These are phyloP conservation scores for Dicroscelio sp. DNA, from an alignment of 2,888 invertebrate species.

Conservation along the genomic window DNA sequence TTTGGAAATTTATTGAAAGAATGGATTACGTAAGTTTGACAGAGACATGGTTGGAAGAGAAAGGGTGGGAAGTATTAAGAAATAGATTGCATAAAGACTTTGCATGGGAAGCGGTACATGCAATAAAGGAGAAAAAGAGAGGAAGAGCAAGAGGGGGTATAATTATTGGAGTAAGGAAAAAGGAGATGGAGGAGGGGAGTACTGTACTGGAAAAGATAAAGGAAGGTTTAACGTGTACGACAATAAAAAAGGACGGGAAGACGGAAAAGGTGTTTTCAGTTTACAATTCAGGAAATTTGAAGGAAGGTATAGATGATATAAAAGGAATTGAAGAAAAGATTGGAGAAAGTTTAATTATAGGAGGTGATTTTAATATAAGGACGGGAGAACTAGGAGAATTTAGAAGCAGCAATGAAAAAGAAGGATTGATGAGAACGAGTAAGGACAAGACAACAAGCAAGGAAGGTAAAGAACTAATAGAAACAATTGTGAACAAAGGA, in stretches of 20 bases:
- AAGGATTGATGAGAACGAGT: background rate
- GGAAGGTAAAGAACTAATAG: background rate
- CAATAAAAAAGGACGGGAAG: background rate
- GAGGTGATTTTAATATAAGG: constrained; percentile 30
- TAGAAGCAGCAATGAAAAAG: constrained; percentile 7
- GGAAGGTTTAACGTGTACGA: too few relatives aligned
- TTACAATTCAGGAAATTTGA: background rate
- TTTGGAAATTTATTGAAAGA: constrained; percentile 21
- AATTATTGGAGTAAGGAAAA: background rate
- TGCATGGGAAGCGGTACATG: background rate
- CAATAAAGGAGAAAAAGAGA: background rate
- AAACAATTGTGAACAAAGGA: background rate
- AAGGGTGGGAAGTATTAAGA: constrained; percentile 3
- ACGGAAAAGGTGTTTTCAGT: background rate
- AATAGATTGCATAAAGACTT: background rate
- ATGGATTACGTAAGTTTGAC: background rate
- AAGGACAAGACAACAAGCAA: constrained; percentile 34
- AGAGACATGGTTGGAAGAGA: constrained; percentile 5
- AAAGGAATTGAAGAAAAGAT: background rate
- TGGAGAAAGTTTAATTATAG: constrained; percentile 32
- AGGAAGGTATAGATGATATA: background rate
- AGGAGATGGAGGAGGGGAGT: background rate
- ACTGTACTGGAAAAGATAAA: too few relatives aligned
- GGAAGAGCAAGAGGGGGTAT: constrained; percentile 5
- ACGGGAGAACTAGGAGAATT: constrained; percentile 36